phyloP scores from a whole-genome alignment of 1,140 invertebrate genomes.

The Zaprionus inermis region DNA sequence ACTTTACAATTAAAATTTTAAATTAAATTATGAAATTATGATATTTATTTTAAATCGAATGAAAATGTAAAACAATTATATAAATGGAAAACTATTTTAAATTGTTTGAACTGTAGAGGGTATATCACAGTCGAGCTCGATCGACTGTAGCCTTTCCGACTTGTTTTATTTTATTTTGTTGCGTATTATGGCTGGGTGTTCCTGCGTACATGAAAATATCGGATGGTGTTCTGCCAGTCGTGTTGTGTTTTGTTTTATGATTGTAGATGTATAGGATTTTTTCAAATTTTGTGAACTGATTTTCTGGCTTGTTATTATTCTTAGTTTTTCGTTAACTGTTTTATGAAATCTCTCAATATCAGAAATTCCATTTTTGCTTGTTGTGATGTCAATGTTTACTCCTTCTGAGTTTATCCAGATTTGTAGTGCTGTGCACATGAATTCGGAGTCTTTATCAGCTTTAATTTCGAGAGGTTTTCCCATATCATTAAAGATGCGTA shows the following conservation, averaged over 20 bases:
- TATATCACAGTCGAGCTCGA: too few relatives aligned
- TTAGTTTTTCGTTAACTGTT: constrained; percentile 16
- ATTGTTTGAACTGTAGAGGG: too few relatives aligned
- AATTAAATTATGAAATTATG: too few relatives aligned
- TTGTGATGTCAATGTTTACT: constrained; percentile 1
- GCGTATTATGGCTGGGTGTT: neutral
- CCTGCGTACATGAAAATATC: constrained; percentile 24
- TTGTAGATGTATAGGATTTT: too few relatives aligned
- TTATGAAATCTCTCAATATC: constrained; percentile 14
- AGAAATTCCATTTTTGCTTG: constrained; percentile 12
- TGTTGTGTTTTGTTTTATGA: constrained; percentile 21
- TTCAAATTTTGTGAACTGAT: constrained; percentile 18
- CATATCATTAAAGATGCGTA: constrained; percentile 5
- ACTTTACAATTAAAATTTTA: too few relatives aligned
- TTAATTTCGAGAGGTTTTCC: constrained; percentile 9
- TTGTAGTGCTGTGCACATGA: neutral
- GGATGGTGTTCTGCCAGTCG: constrained; percentile 10
- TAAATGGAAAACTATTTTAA: too few relatives aligned
- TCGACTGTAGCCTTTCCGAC: too few relatives aligned
- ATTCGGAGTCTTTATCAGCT: constrained; percentile 11
- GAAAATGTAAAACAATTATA: too few relatives aligned
- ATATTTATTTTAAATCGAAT: too few relatives aligned
- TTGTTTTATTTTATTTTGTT: neutral
- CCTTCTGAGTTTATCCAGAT: constrained; percentile 2
- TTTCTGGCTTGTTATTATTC: constrained; percentile 4